phyloP scores from a whole-genome alignment of 2,797 vertebrate species.

The Bovichtus diacanthus region DNA sequence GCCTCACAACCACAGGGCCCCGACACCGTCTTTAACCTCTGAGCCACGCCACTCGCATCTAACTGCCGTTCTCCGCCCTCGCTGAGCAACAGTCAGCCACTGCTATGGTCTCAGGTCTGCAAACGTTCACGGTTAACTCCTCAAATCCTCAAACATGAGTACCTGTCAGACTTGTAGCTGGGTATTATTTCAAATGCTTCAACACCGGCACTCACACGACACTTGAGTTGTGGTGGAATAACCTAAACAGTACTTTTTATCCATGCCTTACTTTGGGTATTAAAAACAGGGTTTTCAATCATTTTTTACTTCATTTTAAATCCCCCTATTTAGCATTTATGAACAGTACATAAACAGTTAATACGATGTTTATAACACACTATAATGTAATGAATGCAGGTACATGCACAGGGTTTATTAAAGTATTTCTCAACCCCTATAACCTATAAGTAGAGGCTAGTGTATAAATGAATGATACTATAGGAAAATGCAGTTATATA shows the following conservation, averaged over 20 bases:
- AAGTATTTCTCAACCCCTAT: neutral
- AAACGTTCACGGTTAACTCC: slow-evolving; percentile 22
- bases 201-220: neutral
- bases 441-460: neutral
- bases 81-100: slow-evolving; percentile 8
- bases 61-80: slow-evolving; percentile 42
- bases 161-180: slow-evolving; percentile 5
- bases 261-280: neutral
- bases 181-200: neutral
- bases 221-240: neutral
- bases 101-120: slow-evolving; percentile 2
- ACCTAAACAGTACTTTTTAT: neutral
- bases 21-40: slow-evolving; percentile 72
- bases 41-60: slow-evolving; percentile 24
- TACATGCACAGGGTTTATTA: neutral
- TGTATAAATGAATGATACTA: neutral
- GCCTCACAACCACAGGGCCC: slow-evolving; percentile 58
- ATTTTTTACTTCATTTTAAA: neutral
- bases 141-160: neutral
- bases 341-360: neutral
- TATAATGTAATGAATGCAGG: neutral
- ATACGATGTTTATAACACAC: neutral
- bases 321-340: neutral
- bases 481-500: neutral
- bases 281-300: neutral